A percentile compares a stretch with the other conserved stretches of the same genome.
Evolutionary conservation across 2,797 vertebrate species (phyloP).

Genomic region (Gorsachius magnificus): DNA sequence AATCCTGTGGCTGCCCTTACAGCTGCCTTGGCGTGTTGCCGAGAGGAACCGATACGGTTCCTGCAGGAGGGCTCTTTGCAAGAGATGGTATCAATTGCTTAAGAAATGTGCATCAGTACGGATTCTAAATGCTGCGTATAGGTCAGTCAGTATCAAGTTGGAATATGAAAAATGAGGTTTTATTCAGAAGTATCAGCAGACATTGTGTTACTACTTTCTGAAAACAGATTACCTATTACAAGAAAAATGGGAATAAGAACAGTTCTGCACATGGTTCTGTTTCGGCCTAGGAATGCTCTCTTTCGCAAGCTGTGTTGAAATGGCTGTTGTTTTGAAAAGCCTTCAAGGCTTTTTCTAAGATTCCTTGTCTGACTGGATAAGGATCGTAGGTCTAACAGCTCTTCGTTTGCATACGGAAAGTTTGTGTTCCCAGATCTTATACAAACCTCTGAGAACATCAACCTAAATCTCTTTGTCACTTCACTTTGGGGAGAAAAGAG

Average conservation of each 20-base stretch:
- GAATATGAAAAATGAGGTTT: neutral
- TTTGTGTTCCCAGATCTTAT: neutral
- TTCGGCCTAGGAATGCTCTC: neutral
- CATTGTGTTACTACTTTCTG: neutral
- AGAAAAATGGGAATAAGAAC: neutral
- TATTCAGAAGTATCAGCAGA: neutral
- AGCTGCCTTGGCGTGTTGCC: neutral
- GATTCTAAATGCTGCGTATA: neutral
- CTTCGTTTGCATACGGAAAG: neutral
- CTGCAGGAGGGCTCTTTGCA: neutral
- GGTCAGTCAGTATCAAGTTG: accelerated
- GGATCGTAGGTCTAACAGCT: neutral
- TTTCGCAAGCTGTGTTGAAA: neutral
- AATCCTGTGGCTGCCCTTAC: neutral
- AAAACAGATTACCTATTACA: neutral
- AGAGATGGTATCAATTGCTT: neutral
- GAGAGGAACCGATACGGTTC: neutral
- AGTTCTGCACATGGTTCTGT: neutral
- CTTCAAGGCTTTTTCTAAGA: neutral
- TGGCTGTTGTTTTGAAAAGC: neutral
- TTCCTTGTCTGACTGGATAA: neutral
- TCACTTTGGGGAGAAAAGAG: neutral
- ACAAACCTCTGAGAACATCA: neutral
- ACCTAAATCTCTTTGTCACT: neutral
- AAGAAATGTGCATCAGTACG: accelerated